Evolutionary conservation across 2,797 vertebrate genomes (phyloP).

Genomic region (Rhinatrema bivittatum): DNA sequence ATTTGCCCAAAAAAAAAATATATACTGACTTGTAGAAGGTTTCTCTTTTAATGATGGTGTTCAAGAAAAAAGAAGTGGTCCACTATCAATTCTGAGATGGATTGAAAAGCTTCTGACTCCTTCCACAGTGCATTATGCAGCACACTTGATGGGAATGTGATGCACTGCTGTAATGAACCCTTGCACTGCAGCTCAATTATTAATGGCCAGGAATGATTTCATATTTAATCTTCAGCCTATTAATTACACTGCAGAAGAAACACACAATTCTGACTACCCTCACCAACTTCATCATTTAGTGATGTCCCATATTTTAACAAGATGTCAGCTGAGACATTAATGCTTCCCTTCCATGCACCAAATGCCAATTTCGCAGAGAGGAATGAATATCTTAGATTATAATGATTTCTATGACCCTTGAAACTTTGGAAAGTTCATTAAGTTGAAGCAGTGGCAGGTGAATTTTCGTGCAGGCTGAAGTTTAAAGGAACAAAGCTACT

Average conservation of each 20-base stretch:
- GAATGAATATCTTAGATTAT: too few relatives aligned
- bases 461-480: too few relatives aligned
- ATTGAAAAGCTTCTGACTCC: slow-evolving; percentile 21
- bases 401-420: too few relatives aligned
- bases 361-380: slow-evolving; percentile 1
- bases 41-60: too few relatives aligned
- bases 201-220: slow-evolving; percentile 46
- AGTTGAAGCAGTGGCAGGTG: too few relatives aligned
- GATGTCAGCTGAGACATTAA: background rate
- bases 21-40: too few relatives aligned
- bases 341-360: background rate
- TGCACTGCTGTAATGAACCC: slow-evolving; percentile 25
- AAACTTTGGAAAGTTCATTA: too few relatives aligned
- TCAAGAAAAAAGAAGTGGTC: too few relatives aligned
- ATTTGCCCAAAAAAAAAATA: too few relatives aligned
- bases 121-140: slow-evolving; percentile 16
- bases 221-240: slow-evolving; percentile 56
- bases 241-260: slow-evolving; percentile 44
- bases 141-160: slow-evolving; percentile 18
- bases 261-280: slow-evolving; percentile 27
- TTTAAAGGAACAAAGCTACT: too few relatives aligned
- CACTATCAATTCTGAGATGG: slow-evolving; percentile 30
- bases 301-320: slow-evolving; percentile 30
- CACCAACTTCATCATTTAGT: slow-evolving; percentile 30
- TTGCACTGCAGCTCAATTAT: slow-evolving; percentile 43